Base-by-base conservation (phyloP, 2,113 vertebrate genomes). In the Geococcyx californianus region DNA sequence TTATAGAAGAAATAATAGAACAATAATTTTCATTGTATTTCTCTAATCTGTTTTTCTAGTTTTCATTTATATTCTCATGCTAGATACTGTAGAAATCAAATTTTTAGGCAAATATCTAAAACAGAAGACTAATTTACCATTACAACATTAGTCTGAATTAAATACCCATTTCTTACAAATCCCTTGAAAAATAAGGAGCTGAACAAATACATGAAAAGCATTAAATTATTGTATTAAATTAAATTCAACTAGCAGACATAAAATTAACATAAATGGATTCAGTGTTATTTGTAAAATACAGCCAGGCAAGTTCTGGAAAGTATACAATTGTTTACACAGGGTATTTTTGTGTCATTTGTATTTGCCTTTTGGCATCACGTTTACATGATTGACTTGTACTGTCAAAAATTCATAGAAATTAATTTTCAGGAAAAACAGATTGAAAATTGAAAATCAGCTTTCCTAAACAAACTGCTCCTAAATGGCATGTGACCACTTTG, bases 91-190 rank as follows among this genome's bases (percentile, higher is more conserved):
- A 58, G 42, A 95, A 96, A 94, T 66, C 47, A 85, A 69, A 85
- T 91, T 47, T 83, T 29, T 54, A 55, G 55, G 51, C 38, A 95
- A 69, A 58, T 73, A 63, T 38, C 74, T 40, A 44, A 90, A 88
- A 83, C 7, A 34, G 38, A 87, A 49, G 13, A 56, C 60, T 66
- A 86, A 93, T 84, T 93, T 77, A 91, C 67, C 68, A 34, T 93
- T 90, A 90, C 63, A 1, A 0, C 36, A 67, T 80, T 87, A 76
- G 25, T 76, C 45, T 76, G 58, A 68, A 56, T 87, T 94, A 95
- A 93, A 90, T 80, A 85, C 4, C 14, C 45, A 44, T 87, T 86
- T 77, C 68, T 85, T 78, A 85, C 34, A 89, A 95, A 94, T 75
- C 78, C 52, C 45, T 70, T 66, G 38, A 68, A 95, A 92, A 72